These are phyloP conservation scores for Danio aesculapii DNA, from an alignment of 2,797 vertebrate genomes.

Conservation along the genomic window DNA sequence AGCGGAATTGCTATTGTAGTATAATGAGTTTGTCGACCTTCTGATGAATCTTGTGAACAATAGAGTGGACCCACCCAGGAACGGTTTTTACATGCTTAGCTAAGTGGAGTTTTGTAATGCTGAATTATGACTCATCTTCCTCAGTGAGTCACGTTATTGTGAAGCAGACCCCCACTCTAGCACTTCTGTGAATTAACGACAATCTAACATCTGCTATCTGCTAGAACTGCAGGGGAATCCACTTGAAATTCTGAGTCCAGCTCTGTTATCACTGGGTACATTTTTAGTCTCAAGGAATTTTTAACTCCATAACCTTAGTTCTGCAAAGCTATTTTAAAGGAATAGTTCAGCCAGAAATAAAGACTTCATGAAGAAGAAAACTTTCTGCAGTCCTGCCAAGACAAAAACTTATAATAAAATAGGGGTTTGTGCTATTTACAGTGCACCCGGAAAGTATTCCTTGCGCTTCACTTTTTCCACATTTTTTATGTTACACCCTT, in stretches of 20 bases:
- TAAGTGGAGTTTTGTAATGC: slow-evolving; percentile 26
- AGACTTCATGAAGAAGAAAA: no score
- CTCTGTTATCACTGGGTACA: neutral
- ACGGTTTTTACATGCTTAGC: slow-evolving; percentile 10
- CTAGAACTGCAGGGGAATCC: neutral
- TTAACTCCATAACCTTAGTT: neutral
- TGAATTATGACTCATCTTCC: slow-evolving; percentile 50
- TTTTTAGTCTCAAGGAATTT: neutral
- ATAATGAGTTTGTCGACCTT: neutral
- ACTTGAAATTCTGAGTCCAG: neutral
- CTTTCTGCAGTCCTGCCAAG: no score
- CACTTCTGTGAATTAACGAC: neutral
- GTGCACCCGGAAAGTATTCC: no score
- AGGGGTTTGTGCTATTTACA: no score
- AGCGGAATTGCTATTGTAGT: neutral
- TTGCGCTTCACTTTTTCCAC: no score
- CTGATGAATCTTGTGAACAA: slow-evolving; percentile 28
- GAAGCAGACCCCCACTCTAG: slow-evolving; percentile 26
- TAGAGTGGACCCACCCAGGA: slow-evolving; percentile 21
- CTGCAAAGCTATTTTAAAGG: slow-evolving; percentile 6
- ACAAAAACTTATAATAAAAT: no score
- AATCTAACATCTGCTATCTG: slow-evolving; percentile 1
- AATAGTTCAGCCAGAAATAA: neutral
- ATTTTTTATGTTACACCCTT: no score
- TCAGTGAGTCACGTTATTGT: slow-evolving; percentile 43